Conservation (phyloP, 2,797 vertebrate species). For the Ataeniobius toweri region DNA sequence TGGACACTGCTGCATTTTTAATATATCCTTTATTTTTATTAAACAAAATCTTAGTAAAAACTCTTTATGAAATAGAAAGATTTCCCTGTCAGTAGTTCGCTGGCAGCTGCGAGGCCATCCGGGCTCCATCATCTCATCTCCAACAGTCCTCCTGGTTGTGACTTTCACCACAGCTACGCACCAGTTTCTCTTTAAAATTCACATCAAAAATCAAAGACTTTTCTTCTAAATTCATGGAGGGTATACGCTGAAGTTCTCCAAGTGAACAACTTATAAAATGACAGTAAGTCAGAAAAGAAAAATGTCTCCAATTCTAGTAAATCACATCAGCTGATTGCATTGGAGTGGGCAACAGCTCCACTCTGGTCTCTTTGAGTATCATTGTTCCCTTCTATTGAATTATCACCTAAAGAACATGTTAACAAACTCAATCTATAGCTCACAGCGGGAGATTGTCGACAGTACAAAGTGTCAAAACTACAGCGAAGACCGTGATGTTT, state of each 20-base stretch:
- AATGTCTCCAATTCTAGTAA: conserved; percentile 13
- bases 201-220: conserved; percentile 41
- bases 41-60: conserved; percentile 82
- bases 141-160: not conserved
- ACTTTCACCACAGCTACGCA: conserved; percentile 24
- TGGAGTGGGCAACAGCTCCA: conserved; percentile 23
- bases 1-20: conserved; percentile 38
- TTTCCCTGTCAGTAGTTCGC: conserved; percentile 78
- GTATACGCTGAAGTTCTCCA: conserved; percentile 17
- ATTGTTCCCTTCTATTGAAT: conserved; percentile 41
- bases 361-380: conserved; percentile 15
- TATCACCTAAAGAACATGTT: conserved; percentile 26
- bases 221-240: conserved; percentile 38
- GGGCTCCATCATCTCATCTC: conserved; percentile 16
- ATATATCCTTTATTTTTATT: conserved; percentile 80
- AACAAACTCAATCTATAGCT: conserved; percentile 18
- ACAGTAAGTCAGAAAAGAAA: conserved; percentile 31
- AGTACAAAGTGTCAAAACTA: conserved; percentile 51
- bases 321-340: conserved; percentile 29
- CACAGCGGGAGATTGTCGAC: conserved; percentile 42
- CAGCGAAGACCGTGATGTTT: conserved; percentile 51
- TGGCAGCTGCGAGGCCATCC: conserved; percentile 53
- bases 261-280: conserved; percentile 57
- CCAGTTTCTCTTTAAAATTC: conserved; percentile 17
- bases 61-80: conserved; percentile 77